These are phyloP conservation scores for Valencia hispanica DNA, from an alignment of 2,797 vertebrate genomes.

Conservation along the genomic window DNA sequence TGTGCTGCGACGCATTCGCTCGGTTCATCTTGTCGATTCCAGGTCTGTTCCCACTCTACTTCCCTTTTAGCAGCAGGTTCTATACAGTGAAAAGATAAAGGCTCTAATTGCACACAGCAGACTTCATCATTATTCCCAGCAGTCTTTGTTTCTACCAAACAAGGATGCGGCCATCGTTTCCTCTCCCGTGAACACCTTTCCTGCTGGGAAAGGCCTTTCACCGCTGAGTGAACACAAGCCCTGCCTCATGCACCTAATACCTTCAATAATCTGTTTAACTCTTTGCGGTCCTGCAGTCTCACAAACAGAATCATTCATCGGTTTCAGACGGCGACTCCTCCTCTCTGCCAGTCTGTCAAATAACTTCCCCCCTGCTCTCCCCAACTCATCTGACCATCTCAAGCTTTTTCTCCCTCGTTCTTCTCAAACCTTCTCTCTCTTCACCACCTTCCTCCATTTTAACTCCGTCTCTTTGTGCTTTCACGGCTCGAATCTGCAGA, in stretches of 20 bases:
- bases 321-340: slow-evolving; percentile 9
- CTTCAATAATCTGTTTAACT: slow-evolving; percentile 61
- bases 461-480: slow-evolving; percentile 4
- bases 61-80: slow-evolving; percentile 33
- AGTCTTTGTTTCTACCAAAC: slow-evolving; percentile 24
- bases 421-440: slow-evolving; percentile 20
- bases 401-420: neutral
- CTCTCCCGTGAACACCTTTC: slow-evolving; percentile 26
- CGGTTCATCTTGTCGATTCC: slow-evolving; percentile 8
- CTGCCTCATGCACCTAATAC: slow-evolving; percentile 41
- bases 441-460: slow-evolving; percentile 13
- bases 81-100: slow-evolving; percentile 41
- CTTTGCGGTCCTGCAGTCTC: slow-evolving; percentile 9
- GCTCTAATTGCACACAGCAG: slow-evolving; percentile 49
- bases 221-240: slow-evolving; percentile 44
- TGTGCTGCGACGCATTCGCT: neutral
- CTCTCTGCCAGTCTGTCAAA: slow-evolving; percentile 21
- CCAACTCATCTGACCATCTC: slow-evolving; percentile 14
- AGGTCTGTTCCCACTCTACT: slow-evolving; percentile 16
- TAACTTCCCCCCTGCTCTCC: neutral
- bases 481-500: slow-evolving; percentile 22
- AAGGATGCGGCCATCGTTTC: neutral
- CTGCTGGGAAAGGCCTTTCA: slow-evolving; percentile 58
- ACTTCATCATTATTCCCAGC: slow-evolving; percentile 35
- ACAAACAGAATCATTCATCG: neutral